Evolutionary conservation across 2,888 invertebrate species (phyloP).

Genomic region (Folsomia manolachei): DNA sequence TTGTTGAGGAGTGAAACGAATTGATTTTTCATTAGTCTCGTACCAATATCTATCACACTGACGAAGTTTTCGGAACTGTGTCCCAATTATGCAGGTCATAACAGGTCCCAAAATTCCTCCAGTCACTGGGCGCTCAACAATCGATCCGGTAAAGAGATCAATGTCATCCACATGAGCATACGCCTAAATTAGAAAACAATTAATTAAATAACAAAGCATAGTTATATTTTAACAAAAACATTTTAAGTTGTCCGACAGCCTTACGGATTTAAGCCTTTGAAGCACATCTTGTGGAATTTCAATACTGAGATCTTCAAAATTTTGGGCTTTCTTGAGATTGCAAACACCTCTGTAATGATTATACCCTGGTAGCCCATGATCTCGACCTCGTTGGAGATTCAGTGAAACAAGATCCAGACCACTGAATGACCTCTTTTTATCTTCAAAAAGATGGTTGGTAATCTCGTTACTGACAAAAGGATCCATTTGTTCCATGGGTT

Average conservation of each 20-base stretch:
- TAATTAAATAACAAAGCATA: neutral
- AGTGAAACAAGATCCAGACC: constrained; percentile 89
- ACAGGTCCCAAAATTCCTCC: constrained; percentile 93
- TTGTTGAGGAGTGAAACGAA: constrained; percentile 80
- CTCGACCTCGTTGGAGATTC: constrained; percentile 72
- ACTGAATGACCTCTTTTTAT: constrained; percentile 81
- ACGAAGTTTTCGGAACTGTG: constrained; percentile 83
- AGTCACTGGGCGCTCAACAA: constrained; percentile 82
- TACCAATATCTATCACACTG: constrained; percentile 96
- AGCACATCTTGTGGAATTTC: constrained; percentile 76
- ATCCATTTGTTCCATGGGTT: constrained; percentile 84
- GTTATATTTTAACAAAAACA: constrained; percentile 13
- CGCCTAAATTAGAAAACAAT: neutral
- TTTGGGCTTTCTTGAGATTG: constrained; percentile 77
- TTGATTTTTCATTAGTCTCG: constrained; percentile 75
- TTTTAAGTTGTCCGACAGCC: too few relatives aligned
- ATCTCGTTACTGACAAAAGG: constrained; percentile 93
- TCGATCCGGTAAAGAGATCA: constrained; percentile 91
- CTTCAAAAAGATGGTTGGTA: constrained; percentile 91
- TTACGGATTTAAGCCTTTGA: constrained; percentile 51
- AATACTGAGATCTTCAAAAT: constrained; percentile 80
- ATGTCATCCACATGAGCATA: constrained; percentile 91
- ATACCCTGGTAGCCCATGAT: constrained; percentile 73
- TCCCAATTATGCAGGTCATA: constrained; percentile 85
- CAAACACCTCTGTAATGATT: constrained; percentile 88